Percentiles rank a stretch among this genome's conserved stretches.
These are phyloP conservation scores for Nasua narica DNA, from an alignment of 2,797 vertebrate genomes.

Conservation along the genomic window DNA sequence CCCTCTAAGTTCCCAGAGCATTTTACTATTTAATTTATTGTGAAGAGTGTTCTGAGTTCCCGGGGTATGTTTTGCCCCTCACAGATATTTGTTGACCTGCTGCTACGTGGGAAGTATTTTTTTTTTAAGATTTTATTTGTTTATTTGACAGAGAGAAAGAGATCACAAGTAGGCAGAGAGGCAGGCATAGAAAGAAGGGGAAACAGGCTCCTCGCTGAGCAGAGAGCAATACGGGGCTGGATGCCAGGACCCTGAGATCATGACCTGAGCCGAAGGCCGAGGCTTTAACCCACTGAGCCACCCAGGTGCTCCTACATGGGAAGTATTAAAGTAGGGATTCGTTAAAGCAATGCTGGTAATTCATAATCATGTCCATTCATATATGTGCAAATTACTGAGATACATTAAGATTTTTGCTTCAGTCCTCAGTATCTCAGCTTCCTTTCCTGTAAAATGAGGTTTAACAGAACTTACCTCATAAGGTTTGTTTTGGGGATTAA, in stretches of 20 bases:
- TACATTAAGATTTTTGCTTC: neutral
- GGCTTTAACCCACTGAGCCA: no score
- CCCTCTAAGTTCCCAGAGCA: neutral
- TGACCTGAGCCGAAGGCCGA: no score
- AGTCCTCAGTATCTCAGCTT: neutral
- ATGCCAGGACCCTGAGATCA: no score
- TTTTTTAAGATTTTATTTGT: no score
- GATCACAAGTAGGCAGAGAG: no score
- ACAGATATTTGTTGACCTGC: neutral
- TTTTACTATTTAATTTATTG: neutral
- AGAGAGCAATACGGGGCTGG: no score
- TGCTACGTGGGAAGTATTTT: neutral
- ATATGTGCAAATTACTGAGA: neutral
- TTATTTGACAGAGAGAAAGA: no score
- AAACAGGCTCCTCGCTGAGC: no score
- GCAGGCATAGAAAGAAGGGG: no score
- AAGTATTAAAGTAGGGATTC: neutral
- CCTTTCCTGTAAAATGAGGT: neutral
- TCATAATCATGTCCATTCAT: neutral
- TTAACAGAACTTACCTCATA: neutral
- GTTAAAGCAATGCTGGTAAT: neutral
- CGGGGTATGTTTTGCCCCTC: neutral
- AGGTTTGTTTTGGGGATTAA: neutral
- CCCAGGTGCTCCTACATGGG: neutral
- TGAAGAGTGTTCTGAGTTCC: neutral